Evolutionary conservation across 2,888 invertebrate genomes (phyloP), one percentile per base, ranked within the genome.

Genomic region (Limnephilus auricula): DNA sequence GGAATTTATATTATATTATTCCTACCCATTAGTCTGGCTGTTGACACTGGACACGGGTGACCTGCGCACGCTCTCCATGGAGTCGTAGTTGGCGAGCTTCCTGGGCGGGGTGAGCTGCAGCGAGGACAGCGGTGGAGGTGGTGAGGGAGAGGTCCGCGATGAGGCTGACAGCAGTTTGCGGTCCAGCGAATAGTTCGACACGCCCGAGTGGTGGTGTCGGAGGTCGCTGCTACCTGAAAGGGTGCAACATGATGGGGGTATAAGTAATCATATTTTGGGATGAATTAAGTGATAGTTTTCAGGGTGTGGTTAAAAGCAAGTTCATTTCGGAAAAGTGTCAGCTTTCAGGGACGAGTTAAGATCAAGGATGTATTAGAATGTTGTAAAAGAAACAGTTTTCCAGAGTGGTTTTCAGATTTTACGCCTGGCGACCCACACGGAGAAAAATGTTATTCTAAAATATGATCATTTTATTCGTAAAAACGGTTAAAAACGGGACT

Each of bases 81-180:
- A 95, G 92, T 95, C 95, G 93, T 95, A 95, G 93, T 95, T 92
- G 87, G 91, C 85, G 50, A 93, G 89, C 45, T 92, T 92, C 40
- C 93, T 85, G 37, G 92, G 85, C 13, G 92, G 94, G 6, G 96
- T 96, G 92, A 97, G 95, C 2, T 97, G 97, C 85, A 97, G 94
- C 84, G 97, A 97, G 90, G 96, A 96, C 94, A 95, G 94, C 25
- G 94, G 94, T 65, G 97, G 95, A 91, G 97, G 96, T 90, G 97
- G 97, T 0, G 97, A 97, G 94, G 97, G 96, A 25, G 95, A 94
- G 32, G 96, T 95, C 9, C 94, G 94, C 80, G 94, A 94, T 91
- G 94, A 94, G 2, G 94, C 94, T 91, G 96, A 95, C 93, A 95
- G 94, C 92, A 96, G 94, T 94, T 96, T 96, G 93, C 96, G 95